phyloP scores from a whole-genome alignment of 2,888 invertebrate genomes.

The Gari tellinella region DNA sequence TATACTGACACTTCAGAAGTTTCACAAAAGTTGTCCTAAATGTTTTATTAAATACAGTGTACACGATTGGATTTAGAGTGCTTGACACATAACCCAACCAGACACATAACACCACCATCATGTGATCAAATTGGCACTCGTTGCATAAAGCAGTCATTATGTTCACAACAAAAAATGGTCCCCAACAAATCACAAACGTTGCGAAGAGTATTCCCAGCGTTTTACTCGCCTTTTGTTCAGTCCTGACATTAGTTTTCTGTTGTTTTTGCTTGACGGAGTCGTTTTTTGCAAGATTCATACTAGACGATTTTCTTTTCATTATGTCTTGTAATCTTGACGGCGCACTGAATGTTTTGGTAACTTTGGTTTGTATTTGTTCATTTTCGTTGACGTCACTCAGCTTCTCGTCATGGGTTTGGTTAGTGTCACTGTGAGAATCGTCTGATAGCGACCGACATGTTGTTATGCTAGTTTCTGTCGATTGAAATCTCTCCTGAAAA shows the following conservation, averaged over 20 bases:
- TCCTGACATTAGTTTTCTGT: conserved; percentile 86
- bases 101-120: conserved; percentile 79
- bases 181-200: conserved; percentile 83
- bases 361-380: conserved; percentile 2
- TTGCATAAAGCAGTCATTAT: conserved; percentile 88
- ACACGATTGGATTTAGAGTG: conserved; percentile 84
- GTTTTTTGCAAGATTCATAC: conserved; percentile 73
- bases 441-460: neutral
- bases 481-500: neutral
- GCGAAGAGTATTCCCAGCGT: conserved; percentile 85
- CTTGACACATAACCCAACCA: conserved; percentile 84
- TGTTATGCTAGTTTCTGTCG: conserved; percentile 23
- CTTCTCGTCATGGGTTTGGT: neutral
- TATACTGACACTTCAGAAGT: conserved; percentile 78
- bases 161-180: conserved; percentile 83
- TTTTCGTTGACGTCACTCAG: conserved; percentile 9
- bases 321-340: conserved; percentile 49
- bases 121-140: conserved; percentile 88
- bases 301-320: conserved; percentile 61
- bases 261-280: conserved; percentile 62
- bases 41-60: conserved; percentile 83
- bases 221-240: conserved; percentile 98
- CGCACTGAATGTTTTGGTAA: conserved; percentile 40
- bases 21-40: conserved; percentile 82
- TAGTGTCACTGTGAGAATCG: too few relatives aligned